A percentile compares a stretch with the other conserved stretches of the same genome.
phyloP scores from a whole-genome alignment of 92 coral and sea anemone species.

The Siderastrea siderea region DNA sequence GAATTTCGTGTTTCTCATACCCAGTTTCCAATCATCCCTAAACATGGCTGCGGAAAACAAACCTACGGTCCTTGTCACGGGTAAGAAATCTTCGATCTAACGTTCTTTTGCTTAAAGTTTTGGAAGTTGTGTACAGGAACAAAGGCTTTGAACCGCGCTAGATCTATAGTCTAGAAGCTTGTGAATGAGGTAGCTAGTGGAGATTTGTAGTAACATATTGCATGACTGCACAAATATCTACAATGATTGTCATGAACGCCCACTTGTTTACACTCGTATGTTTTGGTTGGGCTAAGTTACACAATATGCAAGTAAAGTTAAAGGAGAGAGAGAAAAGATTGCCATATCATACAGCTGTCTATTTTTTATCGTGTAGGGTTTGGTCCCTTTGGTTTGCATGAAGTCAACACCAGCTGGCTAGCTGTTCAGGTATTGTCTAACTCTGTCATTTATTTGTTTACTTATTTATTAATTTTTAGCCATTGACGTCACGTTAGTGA shows the following conservation, averaged over 20 bases:
- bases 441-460: background rate
- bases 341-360: background rate
- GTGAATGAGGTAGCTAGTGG: too few species aligned
- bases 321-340: too few species aligned
- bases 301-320: too few species aligned
- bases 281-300: too few species aligned
- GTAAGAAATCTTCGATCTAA: conserved; percentile 36
- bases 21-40: background rate
- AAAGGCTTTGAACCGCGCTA: too few species aligned
- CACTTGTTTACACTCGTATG: too few species aligned
- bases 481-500: too few species aligned
- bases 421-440: conserved; percentile 82
- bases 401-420: conserved; percentile 87
- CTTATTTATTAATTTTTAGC: background rate
- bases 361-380: conserved; percentile 69
- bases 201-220: too few species aligned
- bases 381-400: conserved; percentile 94
- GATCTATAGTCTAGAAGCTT: too few species aligned
- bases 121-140: too few species aligned
- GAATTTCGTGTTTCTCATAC: background rate
- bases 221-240: too few species aligned
- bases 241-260: too few species aligned
- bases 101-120: background rate
- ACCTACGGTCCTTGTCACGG: conserved; percentile 85
- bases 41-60: conserved; percentile 53